phyloP scores from a whole-genome alignment of 2,113 vertebrate species.

The Alces alces region DNA sequence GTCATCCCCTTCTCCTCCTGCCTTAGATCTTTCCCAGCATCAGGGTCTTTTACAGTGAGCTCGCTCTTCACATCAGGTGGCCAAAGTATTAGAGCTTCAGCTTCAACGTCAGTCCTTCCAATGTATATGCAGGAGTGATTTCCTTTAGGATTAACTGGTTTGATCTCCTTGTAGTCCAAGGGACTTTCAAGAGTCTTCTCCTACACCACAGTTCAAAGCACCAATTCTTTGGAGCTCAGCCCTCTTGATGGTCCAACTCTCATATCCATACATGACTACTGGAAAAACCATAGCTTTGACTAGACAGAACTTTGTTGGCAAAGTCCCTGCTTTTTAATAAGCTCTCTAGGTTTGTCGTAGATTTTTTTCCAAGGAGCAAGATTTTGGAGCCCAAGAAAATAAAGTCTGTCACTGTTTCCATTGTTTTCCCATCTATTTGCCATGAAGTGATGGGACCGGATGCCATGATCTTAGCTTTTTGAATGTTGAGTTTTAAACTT shows the following conservation, averaged over 20 bases:
- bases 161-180: neutral
- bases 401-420: neutral
- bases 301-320: neutral
- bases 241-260: neutral
- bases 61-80: neutral
- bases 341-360: neutral
- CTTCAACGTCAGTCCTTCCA: neutral
- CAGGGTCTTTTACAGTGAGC: neutral
- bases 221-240: neutral
- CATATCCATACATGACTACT: neutral
- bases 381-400: neutral
- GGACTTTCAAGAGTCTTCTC: neutral
- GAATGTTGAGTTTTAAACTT: neutral
- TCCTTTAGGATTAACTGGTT: neutral
- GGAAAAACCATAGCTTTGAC: neutral
- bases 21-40: neutral
- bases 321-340: neutral
- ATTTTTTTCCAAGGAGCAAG: neutral
- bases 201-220: neutral
- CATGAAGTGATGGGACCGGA: neutral
- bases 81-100: neutral
- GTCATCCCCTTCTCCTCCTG: neutral
- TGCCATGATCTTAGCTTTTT: neutral
- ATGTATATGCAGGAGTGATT: neutral
- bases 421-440: neutral